Percentiles rank a stretch among this genome's conserved stretches.
These are phyloP conservation scores for Rhopilema esculentum DNA, from an alignment of 30 jellyfish, hydroid and myxozoan species.

Conservation along the genomic window DNA sequence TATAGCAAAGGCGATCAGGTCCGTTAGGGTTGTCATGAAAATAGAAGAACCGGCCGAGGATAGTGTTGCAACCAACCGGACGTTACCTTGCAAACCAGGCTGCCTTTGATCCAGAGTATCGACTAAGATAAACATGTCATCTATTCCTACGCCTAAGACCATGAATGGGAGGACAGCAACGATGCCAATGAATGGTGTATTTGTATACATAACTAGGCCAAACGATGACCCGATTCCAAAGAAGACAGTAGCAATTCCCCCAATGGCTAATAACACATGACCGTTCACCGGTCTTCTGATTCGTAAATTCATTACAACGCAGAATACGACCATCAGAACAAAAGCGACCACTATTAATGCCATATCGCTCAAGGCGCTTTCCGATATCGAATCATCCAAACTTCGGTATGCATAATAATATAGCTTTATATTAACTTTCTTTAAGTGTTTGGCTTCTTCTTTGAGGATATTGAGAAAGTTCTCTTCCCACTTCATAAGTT, in stretches of 20 bases:
- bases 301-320: constrained; percentile 74
- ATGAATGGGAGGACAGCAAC: constrained; percentile 97
- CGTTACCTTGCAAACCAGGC: constrained; percentile 54
- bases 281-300: constrained; percentile 73
- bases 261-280: constrained; percentile 77
- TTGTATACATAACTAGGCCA: constrained; percentile 81
- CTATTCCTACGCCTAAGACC: constrained; percentile 98
- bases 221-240: constrained; percentile 93
- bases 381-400: constrained; percentile 85
- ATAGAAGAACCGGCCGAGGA: constrained; percentile 92
- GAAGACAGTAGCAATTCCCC: constrained; percentile 79
- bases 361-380: constrained; percentile 82
- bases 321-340: constrained; percentile 75
- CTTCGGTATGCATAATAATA: constrained; percentile 80
- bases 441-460: constrained; percentile 19
- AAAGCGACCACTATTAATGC: constrained; percentile 76
- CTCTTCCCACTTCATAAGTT: constrained; percentile 78
- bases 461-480: constrained; percentile 35
- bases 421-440: constrained; percentile 41
- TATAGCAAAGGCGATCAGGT: constrained; percentile 85
- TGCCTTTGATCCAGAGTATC: constrained; percentile 86
- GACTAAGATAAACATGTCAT: constrained; percentile 86
- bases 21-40: constrained; percentile 93
- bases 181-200: constrained; percentile 90
- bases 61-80: constrained; percentile 79